A percentile compares a stretch with the other conserved stretches of the same genome.
Evolutionary conservation across 2,797 vertebrate genomes (phyloP).

Genomic region (Choloepus didactylus): DNA sequence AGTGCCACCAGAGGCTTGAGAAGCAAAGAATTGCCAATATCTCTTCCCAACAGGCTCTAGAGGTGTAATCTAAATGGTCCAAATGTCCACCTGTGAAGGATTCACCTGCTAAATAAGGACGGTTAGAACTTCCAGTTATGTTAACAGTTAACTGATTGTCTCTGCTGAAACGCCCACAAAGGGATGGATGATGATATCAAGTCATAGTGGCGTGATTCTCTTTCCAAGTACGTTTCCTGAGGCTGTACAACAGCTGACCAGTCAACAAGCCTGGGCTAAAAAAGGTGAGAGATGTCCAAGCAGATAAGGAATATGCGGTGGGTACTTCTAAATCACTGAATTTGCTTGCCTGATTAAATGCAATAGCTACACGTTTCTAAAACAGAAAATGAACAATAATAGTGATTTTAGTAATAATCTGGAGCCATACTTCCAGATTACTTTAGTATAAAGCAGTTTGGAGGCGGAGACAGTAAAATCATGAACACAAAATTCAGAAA

Average conservation of each 20-base stretch:
- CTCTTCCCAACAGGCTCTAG: not conserved
- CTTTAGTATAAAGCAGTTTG: not conserved
- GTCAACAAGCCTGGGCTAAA: rapidly evolving
- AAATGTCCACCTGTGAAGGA: rapidly evolving
- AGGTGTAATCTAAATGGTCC: not conserved
- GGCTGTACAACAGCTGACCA: rapidly evolving
- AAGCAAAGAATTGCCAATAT: rapidly evolving
- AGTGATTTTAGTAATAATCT: not conserved
- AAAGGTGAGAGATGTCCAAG: not conserved
- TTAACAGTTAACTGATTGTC: not conserved
- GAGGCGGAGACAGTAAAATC: not conserved
- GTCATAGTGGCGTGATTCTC: no score
- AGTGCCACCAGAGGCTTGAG: rapidly evolving
- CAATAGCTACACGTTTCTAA: not conserved
- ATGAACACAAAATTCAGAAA: not conserved
- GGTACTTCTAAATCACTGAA: rapidly evolving
- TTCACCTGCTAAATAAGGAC: rapidly evolving
- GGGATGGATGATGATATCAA: not conserved
- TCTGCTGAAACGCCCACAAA: not conserved
- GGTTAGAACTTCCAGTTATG: not conserved
- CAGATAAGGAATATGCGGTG: rapidly evolving
- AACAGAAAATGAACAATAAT: not conserved
- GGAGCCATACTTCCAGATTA: not conserved
- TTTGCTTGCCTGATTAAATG: not conserved
- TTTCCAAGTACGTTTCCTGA: not conserved